Evolutionary conservation across 2,797 vertebrate species (phyloP).

Genomic region (Poecilia gillii): DNA sequence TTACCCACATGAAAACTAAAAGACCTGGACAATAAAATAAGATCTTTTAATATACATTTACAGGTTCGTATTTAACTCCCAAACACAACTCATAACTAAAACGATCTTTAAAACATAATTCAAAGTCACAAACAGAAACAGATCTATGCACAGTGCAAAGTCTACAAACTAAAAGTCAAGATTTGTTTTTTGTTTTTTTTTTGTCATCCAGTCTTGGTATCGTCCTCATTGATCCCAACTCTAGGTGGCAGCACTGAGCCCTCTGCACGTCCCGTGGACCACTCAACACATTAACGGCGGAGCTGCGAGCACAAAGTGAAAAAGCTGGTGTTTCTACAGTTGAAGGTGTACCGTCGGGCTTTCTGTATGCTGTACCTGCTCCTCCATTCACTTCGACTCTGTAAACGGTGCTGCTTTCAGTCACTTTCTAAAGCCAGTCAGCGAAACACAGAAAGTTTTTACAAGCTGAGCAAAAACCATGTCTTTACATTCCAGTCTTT

Average conservation of each 20-base stretch:
- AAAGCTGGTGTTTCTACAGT: slow-evolving; percentile 24
- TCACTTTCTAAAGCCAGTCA: slow-evolving; percentile 37
- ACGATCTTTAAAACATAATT: slow-evolving; percentile 80
- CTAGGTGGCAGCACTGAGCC: slow-evolving; percentile 51
- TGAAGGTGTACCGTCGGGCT: slow-evolving; percentile 32
- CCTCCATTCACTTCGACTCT: not conserved
- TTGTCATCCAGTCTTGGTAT: slow-evolving; percentile 38
- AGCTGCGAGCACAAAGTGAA: slow-evolving; percentile 41
- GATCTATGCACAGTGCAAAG: slow-evolving; percentile 79
- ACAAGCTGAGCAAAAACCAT: slow-evolving; percentile 25
- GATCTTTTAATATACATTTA: slow-evolving; percentile 69
- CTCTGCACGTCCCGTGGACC: slow-evolving; percentile 42
- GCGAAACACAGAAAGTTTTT: slow-evolving; percentile 35
- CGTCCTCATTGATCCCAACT: slow-evolving; percentile 23
- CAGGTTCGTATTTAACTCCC: slow-evolving; percentile 66
- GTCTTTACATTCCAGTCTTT: slow-evolving; percentile 53
- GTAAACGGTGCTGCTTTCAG: slow-evolving; percentile 27
- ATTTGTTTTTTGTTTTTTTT: slow-evolving; percentile 14
- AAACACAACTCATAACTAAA: slow-evolving; percentile 81
- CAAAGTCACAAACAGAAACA: slow-evolving; percentile 64
- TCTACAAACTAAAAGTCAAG: slow-evolving; percentile 71
- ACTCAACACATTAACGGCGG: slow-evolving; percentile 22
- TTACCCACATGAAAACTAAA: slow-evolving; percentile 84
- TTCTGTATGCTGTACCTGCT: slow-evolving; percentile 27
- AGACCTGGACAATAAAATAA: slow-evolving; percentile 76